Percentiles rank a stretch among this genome's conserved stretches.
phyloP scores from a whole-genome alignment of 2,113 vertebrate genomes.

The Bos indicus region DNA sequence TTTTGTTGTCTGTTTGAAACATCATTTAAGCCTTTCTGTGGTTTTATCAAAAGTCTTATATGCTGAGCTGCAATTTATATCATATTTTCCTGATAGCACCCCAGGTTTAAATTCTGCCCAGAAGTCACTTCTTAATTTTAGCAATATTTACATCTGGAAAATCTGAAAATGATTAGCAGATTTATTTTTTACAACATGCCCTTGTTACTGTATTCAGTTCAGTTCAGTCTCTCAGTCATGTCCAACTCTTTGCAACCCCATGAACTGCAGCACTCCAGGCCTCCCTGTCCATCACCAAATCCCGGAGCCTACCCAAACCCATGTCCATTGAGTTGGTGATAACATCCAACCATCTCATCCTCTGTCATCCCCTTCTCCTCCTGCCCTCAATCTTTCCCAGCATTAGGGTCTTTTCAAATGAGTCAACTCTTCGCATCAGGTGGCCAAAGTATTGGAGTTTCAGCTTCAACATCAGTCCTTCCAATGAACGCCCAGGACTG shows the following conservation, averaged over 20 bases:
- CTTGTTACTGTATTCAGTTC: background rate
- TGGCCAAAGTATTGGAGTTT: background rate
- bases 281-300: background rate
- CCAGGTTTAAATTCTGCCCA: background rate
- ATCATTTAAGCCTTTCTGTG: background rate
- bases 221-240: background rate
- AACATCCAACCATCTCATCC: background rate
- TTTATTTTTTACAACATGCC: background rate
- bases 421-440: background rate
- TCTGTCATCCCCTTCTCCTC: background rate
- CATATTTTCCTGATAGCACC: background rate
- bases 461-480: background rate
- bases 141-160: background rate
- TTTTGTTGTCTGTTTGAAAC: background rate
- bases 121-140: constrained; percentile 5
- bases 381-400: background rate
- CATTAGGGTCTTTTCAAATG: background rate
- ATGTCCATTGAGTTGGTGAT: background rate
- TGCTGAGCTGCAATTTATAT: background rate
- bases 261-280: background rate
- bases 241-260: background rate
- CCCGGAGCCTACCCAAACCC: background rate
- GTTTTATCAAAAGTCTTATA: background rate
- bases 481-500: background rate
- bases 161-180: background rate